These are phyloP conservation scores for Polydesmus complanatus DNA, from an alignment of 2,888 invertebrate genomes.

Conservation along the genomic window DNA sequence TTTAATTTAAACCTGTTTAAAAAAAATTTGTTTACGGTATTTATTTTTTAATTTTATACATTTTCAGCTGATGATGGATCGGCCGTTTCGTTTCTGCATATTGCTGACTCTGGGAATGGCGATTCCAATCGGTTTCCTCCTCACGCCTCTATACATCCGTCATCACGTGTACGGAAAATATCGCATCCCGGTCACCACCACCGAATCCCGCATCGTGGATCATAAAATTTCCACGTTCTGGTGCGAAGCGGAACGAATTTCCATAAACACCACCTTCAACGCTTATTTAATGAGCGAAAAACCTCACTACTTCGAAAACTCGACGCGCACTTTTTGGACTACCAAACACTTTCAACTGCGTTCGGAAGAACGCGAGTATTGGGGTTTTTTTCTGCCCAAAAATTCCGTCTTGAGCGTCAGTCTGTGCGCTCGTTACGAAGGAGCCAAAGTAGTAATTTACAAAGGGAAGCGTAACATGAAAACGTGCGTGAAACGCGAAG, in stretches of 20 bases:
- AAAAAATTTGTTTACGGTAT: too few species aligned
- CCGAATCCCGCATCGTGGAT: conserved; percentile 60
- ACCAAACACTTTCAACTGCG: conserved; percentile 51
- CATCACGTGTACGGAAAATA: conserved; percentile 48
- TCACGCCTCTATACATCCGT: conserved; percentile 53
- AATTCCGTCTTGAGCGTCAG: conserved; percentile 60
- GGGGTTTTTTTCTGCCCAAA: conserved; percentile 62
- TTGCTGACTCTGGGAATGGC: conserved; percentile 41
- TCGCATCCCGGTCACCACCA: conserved; percentile 56
- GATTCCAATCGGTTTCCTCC: conserved; percentile 49
- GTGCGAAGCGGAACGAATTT: conserved; percentile 47
- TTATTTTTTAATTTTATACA: too few species aligned
- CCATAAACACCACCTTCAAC: conserved; percentile 58
- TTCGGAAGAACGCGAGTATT: conserved; percentile 67
- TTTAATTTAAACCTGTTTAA: too few species aligned
- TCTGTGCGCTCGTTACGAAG: conserved; percentile 43
- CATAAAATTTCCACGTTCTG: conserved; percentile 59
- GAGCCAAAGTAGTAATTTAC: conserved; percentile 5
- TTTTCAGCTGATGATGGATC: conserved; percentile 7
- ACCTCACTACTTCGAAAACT: conserved; percentile 41
- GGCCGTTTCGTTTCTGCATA: conserved; percentile 41
- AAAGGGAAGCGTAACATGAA: conserved; percentile 10
- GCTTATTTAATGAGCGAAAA: conserved; percentile 52
- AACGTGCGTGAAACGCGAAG: conserved; percentile 7
- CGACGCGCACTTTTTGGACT: conserved; percentile 49